These are phyloP conservation scores for Enteromius thamalakanensis DNA, from an alignment of 2,797 vertebrate species.

Conservation along the genomic window DNA sequence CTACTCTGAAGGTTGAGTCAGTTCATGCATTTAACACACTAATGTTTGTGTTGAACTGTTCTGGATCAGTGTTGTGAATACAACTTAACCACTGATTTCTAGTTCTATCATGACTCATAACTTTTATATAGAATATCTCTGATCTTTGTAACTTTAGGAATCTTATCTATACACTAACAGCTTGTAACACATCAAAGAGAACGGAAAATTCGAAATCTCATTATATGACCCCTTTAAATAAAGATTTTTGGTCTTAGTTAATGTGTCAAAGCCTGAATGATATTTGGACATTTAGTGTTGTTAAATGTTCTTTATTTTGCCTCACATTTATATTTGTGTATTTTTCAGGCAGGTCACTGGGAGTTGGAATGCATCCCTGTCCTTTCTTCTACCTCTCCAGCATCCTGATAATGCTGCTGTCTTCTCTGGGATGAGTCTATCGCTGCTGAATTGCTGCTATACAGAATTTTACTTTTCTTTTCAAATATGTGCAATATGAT, in stretches of 20 bases:
- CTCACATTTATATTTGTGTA: constrained; percentile 51
- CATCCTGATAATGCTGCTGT: constrained; percentile 73
- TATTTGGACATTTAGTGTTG: not conserved
- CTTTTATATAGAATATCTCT: too few species aligned
- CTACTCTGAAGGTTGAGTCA: too few species aligned
- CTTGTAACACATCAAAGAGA: too few species aligned
- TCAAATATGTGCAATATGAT: constrained; percentile 31
- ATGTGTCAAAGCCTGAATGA: not conserved
- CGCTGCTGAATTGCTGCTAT: constrained; percentile 11
- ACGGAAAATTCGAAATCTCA: too few species aligned
- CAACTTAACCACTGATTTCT: too few species aligned
- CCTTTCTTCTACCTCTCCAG: constrained; percentile 66
- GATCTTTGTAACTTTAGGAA: too few species aligned
- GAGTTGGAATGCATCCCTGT: constrained; percentile 64
- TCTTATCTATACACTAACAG: too few species aligned
- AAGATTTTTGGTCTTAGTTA: not conserved
- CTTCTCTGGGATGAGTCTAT: constrained; percentile 49
- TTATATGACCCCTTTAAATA: too few species aligned
- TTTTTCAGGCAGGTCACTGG: constrained; percentile 72
- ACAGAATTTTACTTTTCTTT: not conserved
- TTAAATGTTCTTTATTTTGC: constrained; percentile 29
- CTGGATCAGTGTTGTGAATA: too few species aligned
- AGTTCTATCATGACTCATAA: too few species aligned
- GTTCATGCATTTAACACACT: too few species aligned
- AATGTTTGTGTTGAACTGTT: too few species aligned